Conservation (phyloP, 2,888 invertebrate genomes). For the Drosophila antonietae region DNA sequence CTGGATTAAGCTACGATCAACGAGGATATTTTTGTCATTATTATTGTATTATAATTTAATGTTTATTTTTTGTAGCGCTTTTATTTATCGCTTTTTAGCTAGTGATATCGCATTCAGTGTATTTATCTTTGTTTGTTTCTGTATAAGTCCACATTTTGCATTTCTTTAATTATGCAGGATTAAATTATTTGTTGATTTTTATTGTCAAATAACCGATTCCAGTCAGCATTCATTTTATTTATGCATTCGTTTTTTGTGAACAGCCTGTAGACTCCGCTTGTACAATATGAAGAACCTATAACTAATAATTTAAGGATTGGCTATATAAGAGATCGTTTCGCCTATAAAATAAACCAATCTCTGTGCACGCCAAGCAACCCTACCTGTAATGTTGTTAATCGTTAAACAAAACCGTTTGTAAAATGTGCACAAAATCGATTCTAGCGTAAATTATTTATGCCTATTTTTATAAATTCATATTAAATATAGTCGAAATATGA, state of each 20-base stretch:
- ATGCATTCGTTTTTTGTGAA: slow-evolving; percentile 41
- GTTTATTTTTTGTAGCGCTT: slow-evolving; percentile 19
- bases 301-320: background rate
- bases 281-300: slow-evolving; percentile 48
- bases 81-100: slow-evolving; percentile 55
- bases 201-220: slow-evolving; percentile 16
- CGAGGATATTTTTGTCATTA: slow-evolving; percentile 25
- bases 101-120: slow-evolving; percentile 64
- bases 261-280: slow-evolving; percentile 32
- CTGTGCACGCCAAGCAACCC: slow-evolving; percentile 61
- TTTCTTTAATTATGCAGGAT: slow-evolving; percentile 47
- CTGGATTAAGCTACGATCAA: slow-evolving; percentile 86
- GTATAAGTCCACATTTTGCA: slow-evolving; percentile 49
- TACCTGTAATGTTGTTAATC: slow-evolving; percentile 45
- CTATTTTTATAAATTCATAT: slow-evolving; percentile 75
- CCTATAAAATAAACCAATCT: slow-evolving; percentile 18
- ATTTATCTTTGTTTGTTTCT: slow-evolving; percentile 22
- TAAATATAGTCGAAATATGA: slow-evolving; percentile 40
- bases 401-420: slow-evolving; percentile 16
- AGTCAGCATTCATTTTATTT: slow-evolving; percentile 26
- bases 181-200: slow-evolving; percentile 21
- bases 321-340: background rate
- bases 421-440: slow-evolving; percentile 64
- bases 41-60: slow-evolving; percentile 66
- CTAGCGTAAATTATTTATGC: slow-evolving; percentile 42